These are phyloP conservation scores for Zaprionus vittiger DNA, from an alignment of 1,140 invertebrate species.

Conservation along the genomic window DNA sequence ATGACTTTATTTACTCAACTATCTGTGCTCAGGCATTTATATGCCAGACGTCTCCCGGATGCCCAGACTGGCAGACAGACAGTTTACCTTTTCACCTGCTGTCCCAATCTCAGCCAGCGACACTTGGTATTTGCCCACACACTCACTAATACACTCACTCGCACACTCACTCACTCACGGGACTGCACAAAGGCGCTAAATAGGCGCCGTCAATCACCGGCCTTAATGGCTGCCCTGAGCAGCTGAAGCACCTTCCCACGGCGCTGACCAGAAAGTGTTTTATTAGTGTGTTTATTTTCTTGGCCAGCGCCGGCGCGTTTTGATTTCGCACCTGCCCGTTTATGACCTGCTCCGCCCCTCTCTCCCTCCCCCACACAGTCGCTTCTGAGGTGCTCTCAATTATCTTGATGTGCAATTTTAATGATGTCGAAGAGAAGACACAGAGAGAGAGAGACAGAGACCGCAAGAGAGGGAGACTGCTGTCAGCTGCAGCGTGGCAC, in stretches of 20 bases:
- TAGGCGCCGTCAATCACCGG: slow-evolving; percentile 11
- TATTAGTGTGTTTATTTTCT: slow-evolving; percentile 67
- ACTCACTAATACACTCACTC: neutral
- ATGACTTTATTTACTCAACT: slow-evolving; percentile 42
- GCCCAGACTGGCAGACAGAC: slow-evolving; percentile 4
- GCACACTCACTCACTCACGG: neutral
- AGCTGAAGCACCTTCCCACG: neutral
- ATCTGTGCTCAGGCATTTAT: slow-evolving; percentile 45
- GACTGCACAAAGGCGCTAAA: neutral
- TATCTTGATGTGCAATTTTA: slow-evolving; percentile 62
- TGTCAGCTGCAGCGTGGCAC: neutral
- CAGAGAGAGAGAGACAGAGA: neutral
- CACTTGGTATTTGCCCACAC: slow-evolving; percentile 13
- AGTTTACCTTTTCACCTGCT: slow-evolving; percentile 16
- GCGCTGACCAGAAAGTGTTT: slow-evolving; percentile 47
- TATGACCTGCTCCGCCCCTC: neutral
- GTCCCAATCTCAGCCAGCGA: slow-evolving; percentile 13
- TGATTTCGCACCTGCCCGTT: slow-evolving; percentile 68
- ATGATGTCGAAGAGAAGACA: neutral
- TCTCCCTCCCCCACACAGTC: neutral
- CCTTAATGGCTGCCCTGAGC: slow-evolving; percentile 22
- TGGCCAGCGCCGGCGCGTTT: slow-evolving; percentile 46
- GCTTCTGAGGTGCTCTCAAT: slow-evolving; percentile 19
- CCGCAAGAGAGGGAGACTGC: neutral
- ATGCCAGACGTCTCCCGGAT: slow-evolving; percentile 25